A percentile compares a stretch with the other conserved stretches of the same genome.
These are phyloP conservation scores for Diadegma fenestrale DNA, from an alignment of 2,888 invertebrate species.

Conservation along the genomic window DNA sequence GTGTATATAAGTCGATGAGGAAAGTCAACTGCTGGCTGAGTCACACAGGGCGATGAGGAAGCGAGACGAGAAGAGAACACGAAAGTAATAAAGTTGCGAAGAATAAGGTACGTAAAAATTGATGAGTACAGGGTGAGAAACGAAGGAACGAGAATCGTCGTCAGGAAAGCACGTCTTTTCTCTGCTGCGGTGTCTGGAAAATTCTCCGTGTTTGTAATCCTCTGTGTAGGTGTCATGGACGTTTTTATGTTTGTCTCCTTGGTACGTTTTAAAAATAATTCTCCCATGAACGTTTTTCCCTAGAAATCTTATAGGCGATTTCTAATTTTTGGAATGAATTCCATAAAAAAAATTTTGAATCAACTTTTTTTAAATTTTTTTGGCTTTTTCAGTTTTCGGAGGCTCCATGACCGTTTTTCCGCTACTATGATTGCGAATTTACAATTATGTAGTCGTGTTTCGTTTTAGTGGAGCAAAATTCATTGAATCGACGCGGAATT, in stretches of 20 bases:
- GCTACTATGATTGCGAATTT: background rate
- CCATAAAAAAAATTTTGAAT: background rate
- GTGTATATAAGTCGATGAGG: constrained; percentile 8
- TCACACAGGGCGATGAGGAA: background rate
- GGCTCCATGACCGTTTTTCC: background rate
- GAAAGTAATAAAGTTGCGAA: constrained; percentile 9
- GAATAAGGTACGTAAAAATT: constrained; percentile 15
- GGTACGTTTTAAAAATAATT: background rate
- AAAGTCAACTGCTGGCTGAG: background rate
- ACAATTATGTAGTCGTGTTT: background rate
- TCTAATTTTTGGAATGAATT: background rate
- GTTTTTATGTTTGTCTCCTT: background rate
- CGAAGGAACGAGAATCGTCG: background rate
- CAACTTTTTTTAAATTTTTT: background rate
- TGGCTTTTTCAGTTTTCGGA: background rate
- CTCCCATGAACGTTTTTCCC: background rate
- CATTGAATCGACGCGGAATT: background rate
- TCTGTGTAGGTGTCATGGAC: constrained; percentile 6
- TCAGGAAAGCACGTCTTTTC: constrained; percentile 24
- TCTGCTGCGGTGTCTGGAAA: constrained; percentile 50
- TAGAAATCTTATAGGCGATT: background rate
- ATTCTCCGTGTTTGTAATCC: constrained; percentile 36
- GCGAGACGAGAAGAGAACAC: constrained; percentile 1
- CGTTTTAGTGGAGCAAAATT: background rate
- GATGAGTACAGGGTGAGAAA: background rate